Conservation (phyloP, 2,113 vertebrate genomes). For the Rhegmatorhina hoffmannsi region DNA sequence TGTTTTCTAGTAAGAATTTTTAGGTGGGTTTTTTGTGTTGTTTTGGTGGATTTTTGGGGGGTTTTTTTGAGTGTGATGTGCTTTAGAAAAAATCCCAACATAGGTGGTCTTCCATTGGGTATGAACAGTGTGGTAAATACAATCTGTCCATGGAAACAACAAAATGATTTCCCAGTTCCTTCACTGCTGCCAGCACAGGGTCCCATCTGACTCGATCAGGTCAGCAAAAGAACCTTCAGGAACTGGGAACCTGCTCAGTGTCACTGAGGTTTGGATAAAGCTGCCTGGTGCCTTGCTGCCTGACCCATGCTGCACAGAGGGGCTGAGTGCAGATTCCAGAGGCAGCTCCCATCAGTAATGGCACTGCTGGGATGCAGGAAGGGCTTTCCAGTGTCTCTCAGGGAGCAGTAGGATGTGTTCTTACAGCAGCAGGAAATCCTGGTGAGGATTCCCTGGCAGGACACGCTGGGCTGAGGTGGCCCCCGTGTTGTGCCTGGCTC, state of each 20-base stretch:
- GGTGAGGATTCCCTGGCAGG: not conserved
- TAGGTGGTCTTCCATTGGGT: not conserved
- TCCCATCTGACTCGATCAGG: not conserved
- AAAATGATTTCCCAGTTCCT: not conserved
- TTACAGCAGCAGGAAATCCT: not conserved
- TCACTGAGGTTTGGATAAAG: not conserved
- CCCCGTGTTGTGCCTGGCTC: not conserved
- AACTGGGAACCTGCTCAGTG: not conserved
- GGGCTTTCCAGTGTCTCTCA: not conserved
- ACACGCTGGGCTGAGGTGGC: not conserved
- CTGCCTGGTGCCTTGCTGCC: not conserved
- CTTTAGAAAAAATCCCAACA: not conserved
- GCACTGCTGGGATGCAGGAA: not conserved
- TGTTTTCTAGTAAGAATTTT: not conserved
- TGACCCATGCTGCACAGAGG: not conserved
- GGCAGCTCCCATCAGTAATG: fast-evolving
- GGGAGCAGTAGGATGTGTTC: not conserved
- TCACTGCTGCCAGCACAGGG: not conserved
- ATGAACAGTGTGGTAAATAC: not conserved
- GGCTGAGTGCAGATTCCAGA: not conserved
- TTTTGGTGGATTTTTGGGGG: not conserved
- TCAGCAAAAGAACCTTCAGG: not conserved
- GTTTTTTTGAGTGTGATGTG: not conserved
- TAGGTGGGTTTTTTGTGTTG: not conserved
- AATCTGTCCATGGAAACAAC: not conserved